Base-by-base conservation (phyloP, 1,140 invertebrate species). In the Adoxophyes honmai region DNA sequence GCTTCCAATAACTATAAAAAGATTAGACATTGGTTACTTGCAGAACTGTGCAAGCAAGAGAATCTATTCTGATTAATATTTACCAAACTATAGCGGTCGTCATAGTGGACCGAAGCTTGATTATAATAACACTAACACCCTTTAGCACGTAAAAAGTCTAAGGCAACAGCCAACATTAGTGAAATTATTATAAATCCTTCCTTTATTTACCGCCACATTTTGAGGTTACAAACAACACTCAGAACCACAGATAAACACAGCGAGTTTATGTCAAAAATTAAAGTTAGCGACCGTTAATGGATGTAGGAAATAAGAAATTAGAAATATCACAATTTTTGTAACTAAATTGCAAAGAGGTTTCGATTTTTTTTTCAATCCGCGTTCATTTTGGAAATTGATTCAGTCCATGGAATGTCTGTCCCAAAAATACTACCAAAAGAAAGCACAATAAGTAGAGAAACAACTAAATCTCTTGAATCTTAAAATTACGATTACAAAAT, bases 1-100 rank as follows among this genome's bases (percentile, higher is more conserved):
- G 78, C 56, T 86, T 87, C 89, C 89, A 90, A 69, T 85, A 88
- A 59, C 88, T 90, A 57, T 21, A 77, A 78, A 38, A 59, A 38
- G 58, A 62, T 9, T n/a, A n/a, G n/a, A 48, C 18, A 4, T 28
- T 28, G 2, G 21, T 28, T 3, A 28, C 21, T 28, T 6, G 6
- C n/a, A 28, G 21, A 28, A 28, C 21, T n/a, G n/a, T n/a, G n/a
- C 34, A 36, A 6, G 21, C 11, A 21, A 44, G n/a, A 28, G 2
- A 2, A 28, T 6, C n/a, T 10, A 9, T 48, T 18, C n/a, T 21
- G 11, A 18, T n/a, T 9, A 21, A 21, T 11, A 48, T 18, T 48
- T 48, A 48, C 42, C 42, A 48, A 48, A 48, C 42, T 33, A 18
- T 33, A n/a, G 18, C 4, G 5, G 42, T 13, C 8, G 21, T 33